A percentile compares a stretch with the other conserved stretches of the same genome.
Conservation (phyloP, 2,888 invertebrate genomes). For the Latrodectus hesperus region DNA sequence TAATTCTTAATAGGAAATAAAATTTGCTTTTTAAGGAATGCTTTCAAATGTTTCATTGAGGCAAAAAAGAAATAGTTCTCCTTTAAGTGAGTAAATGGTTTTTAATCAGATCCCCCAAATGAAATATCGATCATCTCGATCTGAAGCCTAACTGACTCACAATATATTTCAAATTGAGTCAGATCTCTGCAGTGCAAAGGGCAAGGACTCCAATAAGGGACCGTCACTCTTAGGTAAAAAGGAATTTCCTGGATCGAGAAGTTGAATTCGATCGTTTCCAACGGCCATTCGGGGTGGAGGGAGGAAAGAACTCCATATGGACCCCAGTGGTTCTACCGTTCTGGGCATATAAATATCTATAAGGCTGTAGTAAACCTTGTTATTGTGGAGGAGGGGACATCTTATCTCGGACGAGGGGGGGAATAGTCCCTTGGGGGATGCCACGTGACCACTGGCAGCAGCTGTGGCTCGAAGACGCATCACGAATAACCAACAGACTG, state of each 20-base stretch:
- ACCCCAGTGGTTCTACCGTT: neutral
- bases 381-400: constrained; percentile 10
- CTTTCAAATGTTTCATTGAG: too few relatives aligned
- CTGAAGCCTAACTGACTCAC: too few relatives aligned
- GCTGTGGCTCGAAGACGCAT: constrained; percentile 30
- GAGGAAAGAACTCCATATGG: neutral
- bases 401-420: neutral
- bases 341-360: constrained; percentile 28
- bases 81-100: too few relatives aligned
- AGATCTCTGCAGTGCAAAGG: too few relatives aligned
- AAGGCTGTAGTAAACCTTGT: constrained; percentile 17
- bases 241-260: neutral
- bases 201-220: too few relatives aligned
- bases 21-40: too few relatives aligned
- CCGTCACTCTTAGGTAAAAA: neutral
- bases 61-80: too few relatives aligned
- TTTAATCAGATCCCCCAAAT: too few relatives aligned
- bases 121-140: too few relatives aligned
- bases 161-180: too few relatives aligned
- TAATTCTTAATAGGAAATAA: too few relatives aligned
- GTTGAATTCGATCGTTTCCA: neutral
- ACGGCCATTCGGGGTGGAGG: neutral
- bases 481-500: constrained; percentile 17
- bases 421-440: neutral
- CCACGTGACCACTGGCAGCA: neutral